These are phyloP conservation scores for Mimachlamys varia DNA, from an alignment of 2,888 invertebrate genomes.

Conservation along the genomic window DNA sequence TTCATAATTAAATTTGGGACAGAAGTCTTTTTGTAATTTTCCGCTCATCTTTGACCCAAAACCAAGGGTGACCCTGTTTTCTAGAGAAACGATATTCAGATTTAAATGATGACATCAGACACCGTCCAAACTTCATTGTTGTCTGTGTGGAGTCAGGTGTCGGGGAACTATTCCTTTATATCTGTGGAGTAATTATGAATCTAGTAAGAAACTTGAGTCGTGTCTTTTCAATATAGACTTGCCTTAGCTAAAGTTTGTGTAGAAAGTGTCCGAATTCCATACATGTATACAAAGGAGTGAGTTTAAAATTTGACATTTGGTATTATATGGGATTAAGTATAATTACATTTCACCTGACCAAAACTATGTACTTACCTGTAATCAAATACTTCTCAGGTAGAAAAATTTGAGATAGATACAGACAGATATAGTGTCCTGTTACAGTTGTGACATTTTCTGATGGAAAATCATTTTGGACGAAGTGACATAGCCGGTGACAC, in stretches of 20 bases:
- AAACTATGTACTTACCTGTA: slow-evolving; percentile 19
- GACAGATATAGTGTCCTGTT: background rate
- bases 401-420: background rate
- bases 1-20: background rate
- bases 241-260: background rate
- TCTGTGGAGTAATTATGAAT: background rate
- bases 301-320: background rate
- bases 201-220: background rate
- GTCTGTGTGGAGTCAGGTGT: background rate
- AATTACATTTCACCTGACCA: slow-evolving; percentile 18
- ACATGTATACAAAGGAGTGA: background rate
- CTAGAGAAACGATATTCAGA: background rate
- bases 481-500: background rate
- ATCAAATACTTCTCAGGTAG: background rate
- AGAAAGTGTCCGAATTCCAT: slow-evolving; percentile 22
- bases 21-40: background rate
- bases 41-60: background rate
- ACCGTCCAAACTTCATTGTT: background rate
- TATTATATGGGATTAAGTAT: slow-evolving; percentile 8
- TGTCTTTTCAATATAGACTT: slow-evolving; percentile 22
- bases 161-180: background rate
- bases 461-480: slow-evolving; percentile 34
- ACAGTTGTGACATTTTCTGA: background rate
- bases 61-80: background rate
- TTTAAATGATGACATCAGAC: background rate